These are phyloP conservation scores for Ceratosolen solmsi DNA, from an alignment of 1,140 invertebrate genomes.

Conservation along the genomic window DNA sequence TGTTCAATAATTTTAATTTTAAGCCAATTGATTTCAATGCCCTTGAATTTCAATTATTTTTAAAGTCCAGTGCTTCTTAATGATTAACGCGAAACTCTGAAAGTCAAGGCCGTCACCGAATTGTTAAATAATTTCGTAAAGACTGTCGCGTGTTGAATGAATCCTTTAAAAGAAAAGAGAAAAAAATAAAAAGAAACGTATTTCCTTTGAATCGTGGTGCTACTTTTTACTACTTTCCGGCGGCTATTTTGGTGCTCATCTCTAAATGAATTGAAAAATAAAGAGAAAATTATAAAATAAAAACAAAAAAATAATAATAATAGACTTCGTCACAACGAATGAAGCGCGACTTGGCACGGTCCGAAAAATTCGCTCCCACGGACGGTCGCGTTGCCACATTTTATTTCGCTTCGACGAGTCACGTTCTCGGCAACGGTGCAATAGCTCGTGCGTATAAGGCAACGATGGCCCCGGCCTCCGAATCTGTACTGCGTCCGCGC, in stretches of 20 bases:
- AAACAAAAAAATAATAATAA: slow-evolving; percentile 2
- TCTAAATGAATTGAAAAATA: not conserved
- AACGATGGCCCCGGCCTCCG: not conserved
- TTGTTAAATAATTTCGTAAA: not conserved
- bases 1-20: not conserved
- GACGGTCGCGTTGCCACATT: not conserved
- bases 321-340: not conserved
- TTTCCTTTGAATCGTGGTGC: slow-evolving; percentile 14
- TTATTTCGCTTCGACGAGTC: not conserved
- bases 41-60: too few species aligned
- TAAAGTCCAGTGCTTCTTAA: not conserved
- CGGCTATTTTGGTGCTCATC: not conserved
- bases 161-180: too few species aligned
- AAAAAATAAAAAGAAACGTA: not conserved
- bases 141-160: not conserved
- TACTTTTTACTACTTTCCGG: not conserved
- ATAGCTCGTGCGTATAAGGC: slow-evolving; percentile 33
- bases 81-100: not conserved
- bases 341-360: not conserved
- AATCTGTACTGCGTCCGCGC: slow-evolving; percentile 9
- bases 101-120: not conserved
- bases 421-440: slow-evolving; percentile 12
- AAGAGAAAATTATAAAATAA: not conserved
- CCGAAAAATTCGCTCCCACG: slow-evolving; percentile 33
- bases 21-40: too few species aligned